Evolutionary conservation across 2,113 vertebrate genomes (phyloP).

Genomic region (Sialia sialis): DNA sequence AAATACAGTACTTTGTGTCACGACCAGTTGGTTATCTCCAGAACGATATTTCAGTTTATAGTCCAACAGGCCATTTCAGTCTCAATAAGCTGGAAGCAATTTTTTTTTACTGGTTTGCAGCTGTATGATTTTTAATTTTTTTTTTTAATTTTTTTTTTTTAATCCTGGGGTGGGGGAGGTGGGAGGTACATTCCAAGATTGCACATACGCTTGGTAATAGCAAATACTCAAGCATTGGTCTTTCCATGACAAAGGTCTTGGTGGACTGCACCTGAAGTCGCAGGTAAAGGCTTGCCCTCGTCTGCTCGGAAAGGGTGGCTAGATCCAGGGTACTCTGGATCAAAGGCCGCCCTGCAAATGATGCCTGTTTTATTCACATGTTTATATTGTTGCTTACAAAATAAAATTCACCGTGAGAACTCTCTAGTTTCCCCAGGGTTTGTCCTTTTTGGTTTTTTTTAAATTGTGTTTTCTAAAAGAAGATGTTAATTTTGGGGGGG

Average conservation of each 20-base stretch:
- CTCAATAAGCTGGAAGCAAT: slow-evolving; percentile 32
- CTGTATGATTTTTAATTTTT: not conserved
- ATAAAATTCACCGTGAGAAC: slow-evolving; percentile 64
- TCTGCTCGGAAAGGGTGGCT: not conserved
- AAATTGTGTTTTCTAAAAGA: not conserved
- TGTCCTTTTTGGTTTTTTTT: not conserved
- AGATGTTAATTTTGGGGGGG: not conserved
- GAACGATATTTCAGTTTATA: slow-evolving; percentile 41
- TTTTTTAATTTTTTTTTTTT: not conserved
- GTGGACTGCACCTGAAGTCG: not conserved
- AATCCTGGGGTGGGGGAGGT: not conserved
- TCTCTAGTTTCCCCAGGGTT: slow-evolving; percentile 23
- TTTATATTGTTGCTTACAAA: slow-evolving; percentile 67
- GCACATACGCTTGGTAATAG: not conserved
- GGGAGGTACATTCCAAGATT: not conserved
- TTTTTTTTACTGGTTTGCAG: slow-evolving; percentile 45
- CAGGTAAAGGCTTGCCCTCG: not conserved
- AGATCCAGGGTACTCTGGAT: not conserved
- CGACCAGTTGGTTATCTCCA: slow-evolving; percentile 40
- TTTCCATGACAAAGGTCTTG: not conserved
- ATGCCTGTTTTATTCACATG: slow-evolving; percentile 56
- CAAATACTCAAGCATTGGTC: not conserved
- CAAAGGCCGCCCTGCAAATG: slow-evolving; percentile 26
- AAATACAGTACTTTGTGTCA: slow-evolving; percentile 72
- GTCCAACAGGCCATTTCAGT: slow-evolving; percentile 64